Percentiles rank a stretch among this genome's conserved stretches.
phyloP scores from a whole-genome alignment of 2,797 vertebrate genomes.

The Myotis daubentonii region DNA sequence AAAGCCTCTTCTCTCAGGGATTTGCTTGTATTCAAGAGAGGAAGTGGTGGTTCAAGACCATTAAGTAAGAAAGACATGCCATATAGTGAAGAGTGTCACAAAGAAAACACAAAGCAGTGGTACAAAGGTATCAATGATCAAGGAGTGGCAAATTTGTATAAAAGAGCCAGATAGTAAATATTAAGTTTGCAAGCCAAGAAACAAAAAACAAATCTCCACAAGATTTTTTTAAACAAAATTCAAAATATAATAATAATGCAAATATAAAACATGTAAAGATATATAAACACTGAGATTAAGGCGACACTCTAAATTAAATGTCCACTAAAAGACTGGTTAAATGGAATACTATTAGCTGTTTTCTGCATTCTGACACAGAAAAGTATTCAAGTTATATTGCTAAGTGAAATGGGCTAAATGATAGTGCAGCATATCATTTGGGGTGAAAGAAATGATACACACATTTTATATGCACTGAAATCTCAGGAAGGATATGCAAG shows the following conservation, averaged over 20 bases:
- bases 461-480: background rate
- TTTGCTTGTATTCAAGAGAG: background rate
- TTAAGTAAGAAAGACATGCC: background rate
- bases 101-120: background rate
- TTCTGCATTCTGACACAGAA: background rate
- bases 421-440: background rate
- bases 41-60: background rate
- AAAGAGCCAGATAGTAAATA: background rate
- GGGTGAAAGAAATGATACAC: background rate
- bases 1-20: background rate
- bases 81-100: background rate
- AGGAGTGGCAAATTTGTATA: background rate
- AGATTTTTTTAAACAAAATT: background rate
- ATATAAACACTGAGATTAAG: background rate
- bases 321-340: background rate
- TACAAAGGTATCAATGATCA: background rate
- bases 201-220: slow-evolving; percentile 34
- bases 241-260: background rate
- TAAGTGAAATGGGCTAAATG: background rate
- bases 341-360: slow-evolving; percentile 29
- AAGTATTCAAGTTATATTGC: background rate
- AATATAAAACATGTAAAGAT: slow-evolving; percentile 5
- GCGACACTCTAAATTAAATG: background rate
- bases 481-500: background rate
- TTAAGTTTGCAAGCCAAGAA: background rate